A percentile compares a stretch with the other conserved stretches of the same genome.
phyloP scores from a whole-genome alignment of 2,113 vertebrate species.

The Paramormyrops kingsleyae region DNA sequence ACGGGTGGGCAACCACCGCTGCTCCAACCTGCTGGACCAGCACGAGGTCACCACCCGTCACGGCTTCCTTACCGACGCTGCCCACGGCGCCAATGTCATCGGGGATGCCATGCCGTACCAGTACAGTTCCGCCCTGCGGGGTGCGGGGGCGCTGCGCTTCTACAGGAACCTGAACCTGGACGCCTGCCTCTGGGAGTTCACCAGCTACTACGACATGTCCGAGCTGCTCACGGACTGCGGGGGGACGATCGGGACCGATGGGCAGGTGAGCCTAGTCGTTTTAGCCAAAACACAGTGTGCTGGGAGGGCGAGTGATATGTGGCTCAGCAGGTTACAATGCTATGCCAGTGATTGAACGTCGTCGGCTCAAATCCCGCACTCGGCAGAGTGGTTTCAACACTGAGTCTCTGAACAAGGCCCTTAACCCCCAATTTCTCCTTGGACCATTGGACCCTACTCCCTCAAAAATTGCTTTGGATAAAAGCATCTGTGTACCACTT shows the following conservation, averaged over 20 bases:
- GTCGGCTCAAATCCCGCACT: neutral
- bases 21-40: conserved; percentile 84
- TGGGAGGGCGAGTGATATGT: neutral
- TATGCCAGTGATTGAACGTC: neutral
- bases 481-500: neutral
- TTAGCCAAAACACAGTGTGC: neutral
- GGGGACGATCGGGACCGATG: conserved; percentile 72
- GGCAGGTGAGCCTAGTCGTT: conserved; percentile 52
- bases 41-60: conserved; percentile 80
- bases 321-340: neutral
- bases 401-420: neutral
- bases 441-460: neutral
- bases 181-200: conserved; percentile 90
- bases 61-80: conserved; percentile 74
- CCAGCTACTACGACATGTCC: conserved; percentile 87
- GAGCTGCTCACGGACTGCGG: conserved; percentile 89
- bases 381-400: neutral
- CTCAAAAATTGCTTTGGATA: neutral
- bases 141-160: conserved; percentile 74
- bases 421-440: neutral
- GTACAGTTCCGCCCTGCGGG: conserved; percentile 67
- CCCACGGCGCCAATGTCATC: conserved; percentile 60
- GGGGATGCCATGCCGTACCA: conserved; percentile 78
- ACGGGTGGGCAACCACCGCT: conserved; percentile 83
- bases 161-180: conserved; percentile 86